Conservation (phyloP, 2,888 invertebrate species). For the Drosophila meridionalis region DNA sequence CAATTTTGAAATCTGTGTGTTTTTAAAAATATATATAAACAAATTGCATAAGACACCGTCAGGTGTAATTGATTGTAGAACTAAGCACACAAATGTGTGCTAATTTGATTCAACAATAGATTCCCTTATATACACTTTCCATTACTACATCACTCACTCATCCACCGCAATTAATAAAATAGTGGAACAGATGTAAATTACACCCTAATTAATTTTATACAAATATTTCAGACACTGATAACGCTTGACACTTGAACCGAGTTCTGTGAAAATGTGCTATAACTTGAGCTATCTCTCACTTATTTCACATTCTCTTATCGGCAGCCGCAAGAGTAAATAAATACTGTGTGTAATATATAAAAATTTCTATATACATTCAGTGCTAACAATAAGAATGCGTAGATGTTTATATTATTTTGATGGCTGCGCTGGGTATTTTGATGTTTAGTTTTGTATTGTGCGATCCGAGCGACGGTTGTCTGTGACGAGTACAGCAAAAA, state of each 20-base stretch:
- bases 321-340: conserved; percentile 10
- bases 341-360: conserved; percentile 5
- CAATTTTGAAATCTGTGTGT: too few species aligned
- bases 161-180: conserved; percentile 23
- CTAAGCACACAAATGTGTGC: neutral
- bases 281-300: conserved; percentile 13
- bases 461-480: conserved; percentile 43
- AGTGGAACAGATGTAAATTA: conserved; percentile 39
- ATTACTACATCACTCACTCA: neutral
- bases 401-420: conserved; percentile 16
- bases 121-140: neutral
- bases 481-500: conserved; percentile 1
- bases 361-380: conserved; percentile 5
- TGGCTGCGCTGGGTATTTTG: neutral
- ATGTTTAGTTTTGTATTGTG: conserved; percentile 39
- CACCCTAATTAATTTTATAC: conserved; percentile 48
- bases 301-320: conserved; percentile 35
- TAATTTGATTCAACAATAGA: neutral
- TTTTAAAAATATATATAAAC: neutral
- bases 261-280: conserved; percentile 41
- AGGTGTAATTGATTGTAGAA: neutral
- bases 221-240: conserved; percentile 45
- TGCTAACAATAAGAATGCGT: conserved; percentile 12
- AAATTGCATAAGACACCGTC: neutral
- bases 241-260: conserved; percentile 30